These are phyloP conservation scores for Ceraclea dissimilis DNA, from an alignment of 2,888 invertebrate species.

Conservation along the genomic window DNA sequence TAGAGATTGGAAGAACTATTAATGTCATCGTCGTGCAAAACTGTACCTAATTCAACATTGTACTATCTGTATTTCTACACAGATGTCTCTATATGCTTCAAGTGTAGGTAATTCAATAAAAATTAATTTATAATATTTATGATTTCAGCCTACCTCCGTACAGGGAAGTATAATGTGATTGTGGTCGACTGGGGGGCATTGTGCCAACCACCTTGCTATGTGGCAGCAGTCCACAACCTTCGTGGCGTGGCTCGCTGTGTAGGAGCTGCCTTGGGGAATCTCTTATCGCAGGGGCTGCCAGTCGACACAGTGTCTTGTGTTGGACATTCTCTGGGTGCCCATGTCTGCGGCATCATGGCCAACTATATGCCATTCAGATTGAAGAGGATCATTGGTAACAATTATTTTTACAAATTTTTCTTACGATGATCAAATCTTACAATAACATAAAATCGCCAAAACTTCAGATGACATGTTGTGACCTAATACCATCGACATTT, in stretches of 20 bases:
- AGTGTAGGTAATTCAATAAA: too few relatives aligned
- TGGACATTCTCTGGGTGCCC: conserved; percentile 71
- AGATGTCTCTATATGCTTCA: too few relatives aligned
- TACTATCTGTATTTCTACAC: too few relatives aligned
- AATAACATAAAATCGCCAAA: too few relatives aligned
- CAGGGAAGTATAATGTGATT: conserved; percentile 70
- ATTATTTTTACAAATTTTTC: conserved; percentile 1
- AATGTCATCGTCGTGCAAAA: too few relatives aligned
- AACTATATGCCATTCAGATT: conserved; percentile 65
- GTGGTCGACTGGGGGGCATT: conserved; percentile 72
- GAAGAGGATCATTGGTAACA: conserved; percentile 61
- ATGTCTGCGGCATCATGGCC: conserved; percentile 67
- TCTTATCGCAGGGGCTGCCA: conserved; percentile 58
- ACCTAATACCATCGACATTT: too few relatives aligned
- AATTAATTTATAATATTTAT: too few relatives aligned
- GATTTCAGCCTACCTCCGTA: conserved; percentile 60
- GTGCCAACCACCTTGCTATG: conserved; percentile 62
- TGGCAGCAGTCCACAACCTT: conserved; percentile 69
- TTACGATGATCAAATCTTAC: neutral
- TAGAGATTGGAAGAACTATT: too few relatives aligned
- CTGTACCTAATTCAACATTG: too few relatives aligned
- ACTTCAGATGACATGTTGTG: too few relatives aligned
- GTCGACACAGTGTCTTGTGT: conserved; percentile 64
- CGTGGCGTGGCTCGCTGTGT: conserved; percentile 63
- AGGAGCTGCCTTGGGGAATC: conserved; percentile 53